phyloP scores from a whole-genome alignment of 2,113 vertebrate genomes.

The Lathamus discolor region DNA sequence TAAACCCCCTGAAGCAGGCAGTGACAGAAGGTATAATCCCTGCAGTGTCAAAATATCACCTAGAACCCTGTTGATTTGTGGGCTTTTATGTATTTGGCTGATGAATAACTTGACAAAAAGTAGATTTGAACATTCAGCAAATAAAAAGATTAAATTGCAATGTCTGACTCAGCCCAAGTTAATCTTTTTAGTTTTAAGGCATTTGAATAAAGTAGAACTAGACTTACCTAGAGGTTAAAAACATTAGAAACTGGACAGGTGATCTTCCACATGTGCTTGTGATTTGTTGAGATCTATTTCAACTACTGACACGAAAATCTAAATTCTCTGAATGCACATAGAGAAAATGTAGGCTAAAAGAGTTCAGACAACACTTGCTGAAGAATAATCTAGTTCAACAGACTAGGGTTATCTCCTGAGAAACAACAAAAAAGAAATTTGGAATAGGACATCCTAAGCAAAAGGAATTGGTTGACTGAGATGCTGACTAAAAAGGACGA shows the following conservation, averaged over 20 bases:
- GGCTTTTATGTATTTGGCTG: accelerated
- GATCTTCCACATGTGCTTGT: background rate
- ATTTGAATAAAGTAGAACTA: background rate
- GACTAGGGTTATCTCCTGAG: background rate
- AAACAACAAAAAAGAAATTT: background rate
- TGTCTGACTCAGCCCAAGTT: background rate
- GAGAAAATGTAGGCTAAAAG: background rate
- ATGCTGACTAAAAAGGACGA: background rate
- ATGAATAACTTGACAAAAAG: background rate
- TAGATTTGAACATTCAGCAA: background rate
- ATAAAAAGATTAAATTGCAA: background rate
- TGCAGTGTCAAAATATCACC: background rate
- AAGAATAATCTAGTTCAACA: background rate
- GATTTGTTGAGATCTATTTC: background rate
- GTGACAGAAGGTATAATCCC: background rate
- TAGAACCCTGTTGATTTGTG: background rate
- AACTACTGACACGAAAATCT: background rate
- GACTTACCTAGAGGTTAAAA: background rate
- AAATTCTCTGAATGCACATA: background rate
- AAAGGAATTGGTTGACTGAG: background rate
- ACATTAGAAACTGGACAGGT: background rate
- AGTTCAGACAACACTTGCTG: background rate
- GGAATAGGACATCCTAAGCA: background rate
- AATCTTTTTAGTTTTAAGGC: background rate
- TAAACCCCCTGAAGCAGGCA: background rate